phyloP scores from a whole-genome alignment of 2,888 invertebrate species.

The Drosophila sordidula region DNA sequence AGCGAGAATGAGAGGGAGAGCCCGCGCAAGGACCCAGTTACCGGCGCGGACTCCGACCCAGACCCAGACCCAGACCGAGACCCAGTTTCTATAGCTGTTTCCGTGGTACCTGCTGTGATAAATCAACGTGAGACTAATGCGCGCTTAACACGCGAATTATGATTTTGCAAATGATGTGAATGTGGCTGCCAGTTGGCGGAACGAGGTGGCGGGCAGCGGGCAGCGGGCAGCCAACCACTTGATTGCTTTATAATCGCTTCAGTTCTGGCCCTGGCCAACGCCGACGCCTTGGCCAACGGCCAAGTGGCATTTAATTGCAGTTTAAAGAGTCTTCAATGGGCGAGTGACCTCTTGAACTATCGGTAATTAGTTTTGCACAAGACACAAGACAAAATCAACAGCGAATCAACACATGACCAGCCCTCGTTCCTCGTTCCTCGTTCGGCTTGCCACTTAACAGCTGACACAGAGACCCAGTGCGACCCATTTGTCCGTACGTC shows the following conservation, averaged over 20 bases:
- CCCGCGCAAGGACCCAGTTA: constrained; percentile 41
- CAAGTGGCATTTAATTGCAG: constrained; percentile 72
- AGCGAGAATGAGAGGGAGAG: neutral
- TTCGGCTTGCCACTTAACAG: constrained; percentile 32
- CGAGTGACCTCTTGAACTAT: constrained; percentile 70
- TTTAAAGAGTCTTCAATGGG: constrained; percentile 62
- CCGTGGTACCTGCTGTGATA: constrained; percentile 77
- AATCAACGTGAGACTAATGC: constrained; percentile 84
- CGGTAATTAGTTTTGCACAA: constrained; percentile 67
- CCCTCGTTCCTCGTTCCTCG: neutral
- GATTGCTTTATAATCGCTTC: constrained; percentile 77
- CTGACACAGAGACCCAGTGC: constrained; percentile 59
- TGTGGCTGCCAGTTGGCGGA: constrained; percentile 22
- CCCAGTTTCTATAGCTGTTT: constrained; percentile 63
- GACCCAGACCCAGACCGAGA: constrained; percentile 57
- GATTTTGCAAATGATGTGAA: constrained; percentile 80
- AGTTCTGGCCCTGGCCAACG: constrained; percentile 16
- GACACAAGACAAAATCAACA: constrained; percentile 72
- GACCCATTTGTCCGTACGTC: constrained; percentile 24
- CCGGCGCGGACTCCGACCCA: constrained; percentile 18
- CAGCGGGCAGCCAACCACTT: constrained; percentile 37
- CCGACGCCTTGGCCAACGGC: constrained; percentile 16
- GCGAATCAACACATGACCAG: constrained; percentile 60
- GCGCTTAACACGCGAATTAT: constrained; percentile 83
- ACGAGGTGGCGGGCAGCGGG: constrained; percentile 1